phyloP scores from a whole-genome alignment of 1,140 invertebrate species.

The Patella vulgata region DNA sequence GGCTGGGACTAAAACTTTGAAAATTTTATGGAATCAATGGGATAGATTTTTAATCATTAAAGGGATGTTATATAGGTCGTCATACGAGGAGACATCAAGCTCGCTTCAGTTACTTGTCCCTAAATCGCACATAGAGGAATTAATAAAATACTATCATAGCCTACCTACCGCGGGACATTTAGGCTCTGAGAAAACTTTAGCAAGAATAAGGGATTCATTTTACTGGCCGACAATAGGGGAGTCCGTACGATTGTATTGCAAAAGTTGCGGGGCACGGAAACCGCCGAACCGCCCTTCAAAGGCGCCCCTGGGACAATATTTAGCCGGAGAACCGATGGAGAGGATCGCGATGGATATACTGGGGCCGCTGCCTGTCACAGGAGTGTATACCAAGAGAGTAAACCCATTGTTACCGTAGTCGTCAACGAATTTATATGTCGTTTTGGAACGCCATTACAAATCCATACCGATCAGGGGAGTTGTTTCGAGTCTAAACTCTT shows the following conservation, averaged over 20 bases:
- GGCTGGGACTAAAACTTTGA: not conserved
- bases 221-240: conserved; percentile 29
- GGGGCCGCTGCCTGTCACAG: conserved; percentile 13
- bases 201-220: conserved; percentile 17
- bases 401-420: conserved; percentile 51
- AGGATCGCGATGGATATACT: conserved; percentile 16
- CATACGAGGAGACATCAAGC: conserved; percentile 3
- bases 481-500: conserved; percentile 19
- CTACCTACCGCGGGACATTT: conserved; percentile 21
- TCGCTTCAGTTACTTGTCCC: conserved; percentile 20
- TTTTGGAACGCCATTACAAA: conserved; percentile 1
- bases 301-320: conserved; percentile 13
- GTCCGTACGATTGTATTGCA: conserved; percentile 8
- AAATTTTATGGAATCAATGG: conserved; percentile 31
- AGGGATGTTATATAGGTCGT: conserved; percentile 29
- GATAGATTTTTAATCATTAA: conserved; percentile 19
- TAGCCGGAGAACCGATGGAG: not conserved
- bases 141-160: conserved; percentile 31
- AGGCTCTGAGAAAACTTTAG: conserved; percentile 30
- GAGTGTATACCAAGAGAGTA: conserved; percentile 31
- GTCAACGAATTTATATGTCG: too few relatives aligned
- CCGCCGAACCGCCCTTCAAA: not conserved
- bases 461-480: conserved; percentile 17
- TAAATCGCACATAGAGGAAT: not conserved
- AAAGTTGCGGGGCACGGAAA: conserved; percentile 19